Conservation (phyloP, 2,113 vertebrate genomes). For the Elaphurus davidianus region DNA sequence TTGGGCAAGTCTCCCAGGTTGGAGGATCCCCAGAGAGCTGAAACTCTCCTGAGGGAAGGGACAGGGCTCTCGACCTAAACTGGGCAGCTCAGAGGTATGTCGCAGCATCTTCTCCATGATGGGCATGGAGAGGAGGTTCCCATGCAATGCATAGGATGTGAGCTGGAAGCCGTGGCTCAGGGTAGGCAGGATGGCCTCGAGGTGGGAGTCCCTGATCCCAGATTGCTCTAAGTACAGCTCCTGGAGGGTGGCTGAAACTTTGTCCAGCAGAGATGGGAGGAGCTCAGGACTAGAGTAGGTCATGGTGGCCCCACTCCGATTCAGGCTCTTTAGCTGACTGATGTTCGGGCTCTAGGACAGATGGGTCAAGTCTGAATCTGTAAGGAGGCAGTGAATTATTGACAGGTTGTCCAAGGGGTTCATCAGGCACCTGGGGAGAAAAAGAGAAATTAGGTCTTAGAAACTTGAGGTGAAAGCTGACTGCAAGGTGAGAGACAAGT, state of each 20-base stretch:
- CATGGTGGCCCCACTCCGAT: not conserved
- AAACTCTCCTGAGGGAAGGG: not conserved
- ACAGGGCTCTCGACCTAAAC: not conserved
- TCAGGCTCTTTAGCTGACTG: not conserved
- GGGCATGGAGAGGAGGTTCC: not conserved
- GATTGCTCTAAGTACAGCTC: not conserved
- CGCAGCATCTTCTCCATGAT: not conserved
- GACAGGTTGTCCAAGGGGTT: not conserved
- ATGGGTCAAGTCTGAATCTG: not conserved
- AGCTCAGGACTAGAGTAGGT: not conserved
- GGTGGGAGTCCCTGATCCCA: not conserved
- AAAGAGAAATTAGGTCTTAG: not conserved
- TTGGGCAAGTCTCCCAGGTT: fast-evolving
- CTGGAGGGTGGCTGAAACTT: not conserved
- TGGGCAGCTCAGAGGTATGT: fast-evolving
- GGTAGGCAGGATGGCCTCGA: not conserved
- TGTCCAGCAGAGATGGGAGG: not conserved
- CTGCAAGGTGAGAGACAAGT: not conserved
- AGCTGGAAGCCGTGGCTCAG: not conserved
- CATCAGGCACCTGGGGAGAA: not conserved
- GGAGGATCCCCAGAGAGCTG: not conserved
- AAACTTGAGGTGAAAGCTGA: fast-evolving
- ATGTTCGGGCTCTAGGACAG: not conserved
- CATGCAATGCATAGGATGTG: fast-evolving
- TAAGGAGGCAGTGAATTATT: not conserved